Evolutionary conservation across 2,113 vertebrate genomes (phyloP).

Genomic region (Semnornis frantzii): DNA sequence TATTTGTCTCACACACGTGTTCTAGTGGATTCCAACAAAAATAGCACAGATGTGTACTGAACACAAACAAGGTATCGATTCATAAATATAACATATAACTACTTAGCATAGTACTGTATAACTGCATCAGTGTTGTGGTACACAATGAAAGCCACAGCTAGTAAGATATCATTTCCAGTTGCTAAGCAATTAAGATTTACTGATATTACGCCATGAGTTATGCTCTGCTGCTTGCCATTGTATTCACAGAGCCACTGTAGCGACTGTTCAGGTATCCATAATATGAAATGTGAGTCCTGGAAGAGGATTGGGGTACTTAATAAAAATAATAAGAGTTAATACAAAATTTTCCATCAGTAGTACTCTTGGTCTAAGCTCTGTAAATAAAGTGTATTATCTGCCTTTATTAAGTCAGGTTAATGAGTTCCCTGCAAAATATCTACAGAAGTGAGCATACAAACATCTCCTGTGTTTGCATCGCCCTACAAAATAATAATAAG

Average conservation of each 20-base stretch:
- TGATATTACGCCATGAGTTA: neutral
- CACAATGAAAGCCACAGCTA: neutral
- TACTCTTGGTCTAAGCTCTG: neutral
- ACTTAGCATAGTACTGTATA: no score
- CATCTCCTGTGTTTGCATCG: neutral
- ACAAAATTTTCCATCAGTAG: neutral
- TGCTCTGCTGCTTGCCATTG: neutral
- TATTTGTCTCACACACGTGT: neutral
- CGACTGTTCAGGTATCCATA: neutral
- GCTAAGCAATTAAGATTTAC: neutral
- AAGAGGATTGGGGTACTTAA: rapidly evolving
- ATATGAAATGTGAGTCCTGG: neutral
- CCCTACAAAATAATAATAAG: neutral
- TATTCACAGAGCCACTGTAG: neutral
- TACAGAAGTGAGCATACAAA: neutral
- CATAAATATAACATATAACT: neutral
- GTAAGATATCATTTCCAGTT: neutral
- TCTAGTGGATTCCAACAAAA: neutral
- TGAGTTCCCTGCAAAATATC: neutral
- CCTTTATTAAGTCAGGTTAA: neutral
- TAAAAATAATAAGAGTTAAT: neutral
- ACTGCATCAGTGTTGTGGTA: no score
- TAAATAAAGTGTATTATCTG: neutral
- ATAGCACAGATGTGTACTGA: neutral
- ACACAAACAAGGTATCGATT: neutral